phyloP scores from a whole-genome alignment of 2,797 vertebrate genomes.

The Danio kyathit region DNA sequence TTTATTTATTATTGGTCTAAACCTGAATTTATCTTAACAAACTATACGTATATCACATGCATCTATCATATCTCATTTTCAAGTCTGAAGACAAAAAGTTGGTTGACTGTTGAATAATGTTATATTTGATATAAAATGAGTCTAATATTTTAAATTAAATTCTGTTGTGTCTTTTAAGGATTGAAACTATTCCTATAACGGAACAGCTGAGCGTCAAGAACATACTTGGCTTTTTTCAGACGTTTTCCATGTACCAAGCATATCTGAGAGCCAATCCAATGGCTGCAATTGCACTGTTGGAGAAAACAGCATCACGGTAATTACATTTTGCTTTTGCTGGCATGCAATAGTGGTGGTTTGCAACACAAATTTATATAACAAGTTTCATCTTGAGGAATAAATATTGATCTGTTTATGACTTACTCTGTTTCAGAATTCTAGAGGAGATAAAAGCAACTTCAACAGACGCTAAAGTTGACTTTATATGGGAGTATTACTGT shows the following conservation, averaged over 20 bases:
- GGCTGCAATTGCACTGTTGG: constrained; percentile 66
- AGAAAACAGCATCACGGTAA: constrained; percentile 68
- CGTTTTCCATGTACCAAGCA: constrained; percentile 74
- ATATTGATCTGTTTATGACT: neutral
- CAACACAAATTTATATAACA: neutral
- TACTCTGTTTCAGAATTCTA: constrained; percentile 70
- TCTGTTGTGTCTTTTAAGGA: constrained; percentile 60
- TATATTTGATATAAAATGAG: neutral
- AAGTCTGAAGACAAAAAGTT: too few species aligned
- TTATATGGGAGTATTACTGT: constrained; percentile 69
- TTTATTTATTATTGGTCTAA: too few species aligned
- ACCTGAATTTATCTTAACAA: too few species aligned
- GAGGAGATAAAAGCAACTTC: constrained; percentile 73
- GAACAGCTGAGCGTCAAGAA: constrained; percentile 58
- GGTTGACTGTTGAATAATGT: neutral
- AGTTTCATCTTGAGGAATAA: neutral
- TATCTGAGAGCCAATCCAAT: constrained; percentile 65
- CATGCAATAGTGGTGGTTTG: neutral
- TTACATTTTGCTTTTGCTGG: neutral
- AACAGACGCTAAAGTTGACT: constrained; percentile 69
- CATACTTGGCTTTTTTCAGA: constrained; percentile 69
- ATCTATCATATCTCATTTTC: too few species aligned
- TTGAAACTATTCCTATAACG: constrained; percentile 63
- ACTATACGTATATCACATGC: too few species aligned
- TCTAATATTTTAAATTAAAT: neutral